phyloP scores from a whole-genome alignment of 1,140 invertebrate genomes.

The Halesus radiatus region DNA sequence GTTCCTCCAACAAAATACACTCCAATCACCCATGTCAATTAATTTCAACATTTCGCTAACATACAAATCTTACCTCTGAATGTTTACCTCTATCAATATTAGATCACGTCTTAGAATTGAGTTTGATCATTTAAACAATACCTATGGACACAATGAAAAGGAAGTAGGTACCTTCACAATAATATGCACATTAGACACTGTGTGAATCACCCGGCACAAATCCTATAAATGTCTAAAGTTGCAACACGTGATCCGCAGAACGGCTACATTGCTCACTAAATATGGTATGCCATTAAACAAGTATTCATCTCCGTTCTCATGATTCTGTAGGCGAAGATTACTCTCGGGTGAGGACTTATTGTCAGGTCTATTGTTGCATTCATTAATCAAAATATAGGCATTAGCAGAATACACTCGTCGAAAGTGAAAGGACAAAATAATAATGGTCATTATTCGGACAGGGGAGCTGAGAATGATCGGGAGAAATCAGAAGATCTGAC shows the following conservation, averaged over 20 bases:
- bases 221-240: slow-evolving; percentile 18
- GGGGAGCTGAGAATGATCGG: too few relatives aligned
- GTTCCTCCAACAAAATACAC: too few relatives aligned
- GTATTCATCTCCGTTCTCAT: slow-evolving; percentile 21
- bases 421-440: slow-evolving; percentile 29
- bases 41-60: too few relatives aligned
- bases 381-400: slow-evolving; percentile 29
- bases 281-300: slow-evolving; percentile 28
- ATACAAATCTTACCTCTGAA: too few relatives aligned
- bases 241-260: slow-evolving; percentile 33
- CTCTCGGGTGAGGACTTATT: slow-evolving; percentile 1
- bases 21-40: too few relatives aligned
- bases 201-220: background rate
- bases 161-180: too few relatives aligned
- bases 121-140: too few relatives aligned
- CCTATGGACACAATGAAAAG: too few relatives aligned
- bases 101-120: too few relatives aligned
- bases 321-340: background rate
- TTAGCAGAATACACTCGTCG: background rate
- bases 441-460: background rate
- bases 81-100: too few relatives aligned
- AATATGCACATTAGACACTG: too few relatives aligned
- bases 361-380: slow-evolving; percentile 6
- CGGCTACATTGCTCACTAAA: slow-evolving; percentile 10
- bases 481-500: too few relatives aligned